Percentiles rank a stretch among this genome's conserved stretches.
Conservation (phyloP, 2,113 vertebrate species). For the Hucho hucho region DNA sequence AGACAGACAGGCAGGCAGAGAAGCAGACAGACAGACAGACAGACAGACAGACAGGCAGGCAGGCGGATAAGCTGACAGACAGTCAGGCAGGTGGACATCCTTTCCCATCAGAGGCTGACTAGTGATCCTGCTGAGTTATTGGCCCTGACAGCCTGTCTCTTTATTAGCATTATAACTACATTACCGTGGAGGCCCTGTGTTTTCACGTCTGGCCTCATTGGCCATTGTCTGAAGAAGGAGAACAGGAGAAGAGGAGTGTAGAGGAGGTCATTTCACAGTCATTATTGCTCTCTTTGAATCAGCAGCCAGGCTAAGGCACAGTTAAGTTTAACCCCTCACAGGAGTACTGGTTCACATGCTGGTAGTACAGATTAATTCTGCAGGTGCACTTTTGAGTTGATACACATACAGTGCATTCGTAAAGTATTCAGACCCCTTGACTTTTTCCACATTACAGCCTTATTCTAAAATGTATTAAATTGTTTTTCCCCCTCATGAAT, state of each 20-base stretch:
- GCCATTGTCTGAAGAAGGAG: not conserved
- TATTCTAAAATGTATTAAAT: no score
- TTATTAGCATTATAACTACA: conserved; percentile 22
- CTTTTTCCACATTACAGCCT: no score
- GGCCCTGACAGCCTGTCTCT: conserved; percentile 12
- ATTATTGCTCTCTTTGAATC: not conserved
- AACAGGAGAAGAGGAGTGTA: not conserved
- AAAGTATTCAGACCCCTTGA: no score
- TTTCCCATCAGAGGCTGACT: conserved; percentile 42
- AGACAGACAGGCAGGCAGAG: no score
- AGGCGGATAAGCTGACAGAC: no score
- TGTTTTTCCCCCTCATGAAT: no score
- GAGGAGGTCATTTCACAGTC: not conserved
- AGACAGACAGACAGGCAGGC: no score
- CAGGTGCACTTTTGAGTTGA: no score
- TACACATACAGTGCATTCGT: no score
- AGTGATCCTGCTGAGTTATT: conserved; percentile 29
- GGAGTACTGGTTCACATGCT: not conserved
- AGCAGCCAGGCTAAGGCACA: not conserved
- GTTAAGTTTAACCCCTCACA: not conserved
- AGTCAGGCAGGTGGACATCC: conserved; percentile 49
- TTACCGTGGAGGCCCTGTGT: conserved; percentile 19
- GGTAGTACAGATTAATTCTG: no score
- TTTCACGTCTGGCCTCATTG: conserved; percentile 13
- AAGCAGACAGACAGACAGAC: no score